Conservation (phyloP, 2,113 vertebrate genomes). For the Anhinga rufa region DNA sequence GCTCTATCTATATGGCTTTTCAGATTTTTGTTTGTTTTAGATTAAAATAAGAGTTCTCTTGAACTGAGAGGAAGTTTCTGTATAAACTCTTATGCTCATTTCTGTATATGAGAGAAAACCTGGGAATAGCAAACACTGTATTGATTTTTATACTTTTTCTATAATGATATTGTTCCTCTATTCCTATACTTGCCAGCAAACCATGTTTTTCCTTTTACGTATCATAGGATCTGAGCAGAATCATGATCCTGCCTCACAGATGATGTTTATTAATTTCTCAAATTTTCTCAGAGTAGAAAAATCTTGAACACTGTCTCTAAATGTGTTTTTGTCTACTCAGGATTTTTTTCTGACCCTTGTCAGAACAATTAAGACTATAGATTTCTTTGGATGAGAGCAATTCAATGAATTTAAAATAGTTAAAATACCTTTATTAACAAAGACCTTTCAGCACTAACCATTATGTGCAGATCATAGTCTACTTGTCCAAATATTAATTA, state of each 20-base stretch:
- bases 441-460: not conserved
- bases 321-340: not conserved
- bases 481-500: not conserved
- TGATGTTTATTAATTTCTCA: not conserved
- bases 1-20: not conserved
- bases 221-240: not conserved
- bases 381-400: not conserved
- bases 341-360: not conserved
- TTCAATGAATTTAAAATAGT: not conserved
- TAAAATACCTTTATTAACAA: not conserved
- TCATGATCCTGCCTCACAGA: not conserved
- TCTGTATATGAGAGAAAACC: not conserved
- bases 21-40: not conserved
- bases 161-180: not conserved
- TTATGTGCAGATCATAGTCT: not conserved
- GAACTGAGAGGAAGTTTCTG: not conserved
- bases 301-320: not conserved
- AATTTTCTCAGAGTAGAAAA: not conserved
- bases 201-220: not conserved
- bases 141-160: not conserved
- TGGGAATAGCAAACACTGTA: not conserved
- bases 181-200: not conserved
- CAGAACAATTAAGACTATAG: not conserved
- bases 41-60: not conserved
- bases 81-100: not conserved